Evolutionary conservation across 2,888 invertebrate species (phyloP).

Genomic region (Agapostemon virescens): DNA sequence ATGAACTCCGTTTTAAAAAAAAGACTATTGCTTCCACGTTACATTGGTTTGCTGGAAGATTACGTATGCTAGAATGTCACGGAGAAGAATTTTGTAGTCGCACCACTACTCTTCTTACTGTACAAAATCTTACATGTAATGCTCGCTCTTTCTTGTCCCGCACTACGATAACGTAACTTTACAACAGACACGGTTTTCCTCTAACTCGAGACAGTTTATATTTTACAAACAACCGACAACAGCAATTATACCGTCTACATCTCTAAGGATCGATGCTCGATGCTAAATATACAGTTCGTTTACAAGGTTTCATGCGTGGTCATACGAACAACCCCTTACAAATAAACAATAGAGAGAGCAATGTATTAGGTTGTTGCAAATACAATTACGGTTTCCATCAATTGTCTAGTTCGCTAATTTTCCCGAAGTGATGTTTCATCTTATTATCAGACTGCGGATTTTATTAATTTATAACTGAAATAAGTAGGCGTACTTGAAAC

Average conservation of each 20-base stretch:
- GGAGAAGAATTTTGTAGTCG: conserved; percentile 10
- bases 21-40: neutral
- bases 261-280: conserved; percentile 42
- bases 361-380: neutral
- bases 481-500: neutral
- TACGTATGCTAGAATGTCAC: neutral
- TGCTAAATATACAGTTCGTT: conserved; percentile 49
- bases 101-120: conserved; percentile 1
- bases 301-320: conserved; percentile 31
- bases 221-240: conserved; percentile 68
- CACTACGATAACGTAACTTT: conserved; percentile 4
- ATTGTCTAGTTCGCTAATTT: neutral
- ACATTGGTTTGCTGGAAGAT: neutral
- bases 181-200: neutral
- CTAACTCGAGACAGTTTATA: conserved; percentile 42
- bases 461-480: neutral
- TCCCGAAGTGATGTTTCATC: neutral
- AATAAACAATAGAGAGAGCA: conserved; percentile 24
- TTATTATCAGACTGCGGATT: neutral
- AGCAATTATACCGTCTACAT: conserved; percentile 54
- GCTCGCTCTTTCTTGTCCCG: neutral
- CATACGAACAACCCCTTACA: conserved; percentile 21
- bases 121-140: neutral
- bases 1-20: neutral
- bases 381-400: neutral